Evolutionary conservation across 2,797 vertebrate species (phyloP), one percentile per base, ranked within the genome.

Genomic region (Cheracebus regulus): DNA sequence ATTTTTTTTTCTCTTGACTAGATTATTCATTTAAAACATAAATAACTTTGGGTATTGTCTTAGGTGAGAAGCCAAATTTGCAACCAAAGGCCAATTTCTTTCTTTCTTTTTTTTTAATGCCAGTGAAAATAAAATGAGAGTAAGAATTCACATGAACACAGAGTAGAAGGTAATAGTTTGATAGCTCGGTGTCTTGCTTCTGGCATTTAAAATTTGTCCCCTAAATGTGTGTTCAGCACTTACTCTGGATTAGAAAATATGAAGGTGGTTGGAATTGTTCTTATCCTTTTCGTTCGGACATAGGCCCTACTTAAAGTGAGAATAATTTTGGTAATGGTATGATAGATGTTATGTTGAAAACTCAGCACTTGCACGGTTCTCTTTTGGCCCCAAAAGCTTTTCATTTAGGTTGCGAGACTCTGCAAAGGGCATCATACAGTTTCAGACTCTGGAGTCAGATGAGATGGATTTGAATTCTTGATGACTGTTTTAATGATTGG

Each of bases 81-180:
- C 93, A 84, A 72, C 41, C 20, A 88, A 92, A 73, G n/a, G 0
- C 19, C 7, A 7, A 1, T 39, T 24, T 64, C 58, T 61, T 33
- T 13, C 39, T 39, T 39, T 39, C 39, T 39, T 8, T 46, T 67
- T 82, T 86, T 55, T 81, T 15, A 1, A 87, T 44, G 19, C 83
- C 30, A 64, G 20, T 85, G 80, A 93, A 97, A 81, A 79, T 50
- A 87, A 91, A 92, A 48, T 14, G 28, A 86, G 52, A 64, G 90
- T 75, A 44, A 79, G 76, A 86, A 57, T 52, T 92, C 58, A 41
- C 41, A 22, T 41, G 36, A 90, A 86, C 50, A 7, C 64, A 70
- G 30, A 61, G 24, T 72, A 30, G 13, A 22, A 33, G 72, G 5
- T 46, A 33, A 1, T 30, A 41, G 33, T 7, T 19, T 28, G 15